Evolutionary conservation across 2,113 vertebrate genomes (phyloP), one percentile per base, ranked within the genome.

Genomic region (Proteles cristata): DNA sequence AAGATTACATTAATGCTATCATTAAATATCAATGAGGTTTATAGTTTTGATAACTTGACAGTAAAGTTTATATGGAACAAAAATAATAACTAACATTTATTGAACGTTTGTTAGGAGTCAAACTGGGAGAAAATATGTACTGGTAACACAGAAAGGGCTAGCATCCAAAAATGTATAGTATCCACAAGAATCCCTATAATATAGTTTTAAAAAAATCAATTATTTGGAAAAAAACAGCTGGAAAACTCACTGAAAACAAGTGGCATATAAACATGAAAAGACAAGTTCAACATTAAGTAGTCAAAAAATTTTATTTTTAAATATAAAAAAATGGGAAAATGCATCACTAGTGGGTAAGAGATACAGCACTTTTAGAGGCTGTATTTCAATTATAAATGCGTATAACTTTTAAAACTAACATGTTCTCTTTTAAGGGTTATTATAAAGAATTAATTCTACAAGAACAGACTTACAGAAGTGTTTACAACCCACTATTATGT

Each of bases 351-450:
- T 77, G 35, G 26, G 73, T 83, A 94, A 81, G 63, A 92, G 35
- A 77, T 76, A 69, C 1, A 58, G 86, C 39, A 76, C 88, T 97
- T 91, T 93, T 83, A 19, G 50, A 83, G 33, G 9, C 31, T 9
- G 39, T 84, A 35, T 92, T 87, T 61, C n/a, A 69, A 11, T 73
- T 89, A 89, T 94, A 96, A 97, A 65, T 95, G 21, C 21, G 81
- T 69, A 0, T 90, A 96, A 69, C 33, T 96, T 25, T 97, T 96
- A 66, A 93, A 90, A 53, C 35, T 21, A 82, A 50, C 12, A 53
- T 97, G 17, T 83, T 97, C 14, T 96, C 8, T 85, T 73, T 81
- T 77, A 94, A 76, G 71, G 45, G 23, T 90, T 87, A 95, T 53
- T 82, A 61, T 66, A 45, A 94, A 88, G 93, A 92, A 73, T 82